Base-by-base conservation (phyloP, 1,140 invertebrate species). In the Bombus sibiricus region DNA sequence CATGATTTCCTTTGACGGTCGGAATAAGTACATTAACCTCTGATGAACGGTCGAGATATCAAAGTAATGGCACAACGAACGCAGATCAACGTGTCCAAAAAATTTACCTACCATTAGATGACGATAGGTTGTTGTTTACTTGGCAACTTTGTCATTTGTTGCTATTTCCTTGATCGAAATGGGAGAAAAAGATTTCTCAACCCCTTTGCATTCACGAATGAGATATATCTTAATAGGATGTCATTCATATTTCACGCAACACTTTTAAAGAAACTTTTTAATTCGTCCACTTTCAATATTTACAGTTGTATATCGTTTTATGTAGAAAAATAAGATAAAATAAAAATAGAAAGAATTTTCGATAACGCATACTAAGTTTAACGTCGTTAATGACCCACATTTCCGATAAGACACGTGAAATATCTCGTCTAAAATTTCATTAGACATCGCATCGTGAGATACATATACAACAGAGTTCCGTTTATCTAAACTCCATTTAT, bases 1-100 rank as follows among this genome's bases (percentile, higher is more conserved):
- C 85, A 74, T 81, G 72, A 74, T 81, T 86, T 79, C 84, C 88
- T 81, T 86, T 84, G 59, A 74, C 62, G 72, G 37, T 53, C 78
- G 28, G 34, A 47, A 53, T 53, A 53, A 53, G 37, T 73, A 32
- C 77, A 85, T 85, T 85, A 85, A 80, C 83, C 83, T 73, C 41
- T 41, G 68, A 72, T 37, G 66, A 85, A 85, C 47, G 47, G 13
- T 28, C 5, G 25, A n/a, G 83, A 73, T 72, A 72, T 69, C 41
- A 32, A 80, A 72, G 68, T 85, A 76, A 83, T 76, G 53, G 43
- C 10, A 37, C 39, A 73, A 75, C 47, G 47, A 53, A 53, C 18
- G 47, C 18, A 18, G 47, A 53, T 22, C 47, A 6, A 53, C 47
- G 47, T 22, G 47, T 53, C 6, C 47, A 66, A 75, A 66, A 57